phyloP scores from a whole-genome alignment of 2,113 vertebrate genomes.

The Parotia lawesii region DNA sequence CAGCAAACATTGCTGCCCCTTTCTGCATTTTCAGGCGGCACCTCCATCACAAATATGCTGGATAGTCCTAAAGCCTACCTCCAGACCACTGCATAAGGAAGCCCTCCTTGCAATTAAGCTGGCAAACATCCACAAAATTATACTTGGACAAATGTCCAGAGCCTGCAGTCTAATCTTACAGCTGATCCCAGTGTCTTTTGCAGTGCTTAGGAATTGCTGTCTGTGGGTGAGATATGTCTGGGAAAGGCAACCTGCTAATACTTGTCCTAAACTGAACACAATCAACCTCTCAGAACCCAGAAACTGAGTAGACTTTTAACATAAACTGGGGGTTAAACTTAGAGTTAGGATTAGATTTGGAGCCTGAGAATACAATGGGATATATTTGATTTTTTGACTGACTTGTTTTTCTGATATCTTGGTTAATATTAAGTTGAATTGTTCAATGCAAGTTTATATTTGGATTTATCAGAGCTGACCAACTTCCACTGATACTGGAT shows the following conservation, averaged over 20 bases:
- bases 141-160: neutral
- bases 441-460: neutral
- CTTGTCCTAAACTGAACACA: neutral
- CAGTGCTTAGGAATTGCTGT: neutral
- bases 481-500: neutral
- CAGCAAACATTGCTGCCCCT: neutral
- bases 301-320: neutral
- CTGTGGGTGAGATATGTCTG: neutral
- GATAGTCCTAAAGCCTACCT: neutral
- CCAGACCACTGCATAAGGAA: neutral
- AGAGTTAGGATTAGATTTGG: neutral
- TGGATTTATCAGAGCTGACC: neutral
- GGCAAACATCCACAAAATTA: neutral
- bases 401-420: neutral
- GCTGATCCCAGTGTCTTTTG: neutral
- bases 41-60: neutral
- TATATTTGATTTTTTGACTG: neutral
- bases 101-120: neutral
- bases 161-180: neutral
- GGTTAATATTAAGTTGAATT: neutral
- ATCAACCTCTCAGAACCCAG: neutral
- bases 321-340: neutral
- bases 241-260: neutral
- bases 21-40: neutral
- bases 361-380: neutral